These are phyloP conservation scores for Pheucticus melanocephalus DNA, from an alignment of 2,113 vertebrate species.

Conservation along the genomic window DNA sequence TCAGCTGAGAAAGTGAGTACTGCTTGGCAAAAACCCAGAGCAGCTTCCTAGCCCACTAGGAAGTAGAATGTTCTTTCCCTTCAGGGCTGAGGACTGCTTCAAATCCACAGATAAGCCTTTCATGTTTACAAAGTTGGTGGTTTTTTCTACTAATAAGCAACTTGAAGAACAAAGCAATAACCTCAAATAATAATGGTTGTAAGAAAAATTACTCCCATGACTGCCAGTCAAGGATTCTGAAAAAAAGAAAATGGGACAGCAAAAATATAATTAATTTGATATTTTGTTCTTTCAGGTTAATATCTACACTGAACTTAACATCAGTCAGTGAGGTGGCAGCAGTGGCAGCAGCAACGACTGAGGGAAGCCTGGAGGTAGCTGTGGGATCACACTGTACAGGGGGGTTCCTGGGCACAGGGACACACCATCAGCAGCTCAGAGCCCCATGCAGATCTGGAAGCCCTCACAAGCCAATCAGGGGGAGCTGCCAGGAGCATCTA, in stretches of 20 bases:
- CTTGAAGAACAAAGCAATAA: background rate
- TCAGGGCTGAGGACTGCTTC: background rate
- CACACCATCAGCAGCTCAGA: background rate
- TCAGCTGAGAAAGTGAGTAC: background rate
- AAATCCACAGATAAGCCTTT: background rate
- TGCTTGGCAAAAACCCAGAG: background rate
- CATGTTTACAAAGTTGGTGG: background rate
- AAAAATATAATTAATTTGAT: background rate
- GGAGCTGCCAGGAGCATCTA: background rate
- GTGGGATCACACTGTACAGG: too few species aligned
- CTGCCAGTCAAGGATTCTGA: background rate
- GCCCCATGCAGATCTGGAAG: background rate
- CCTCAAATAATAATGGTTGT: background rate
- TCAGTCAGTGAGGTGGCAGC: background rate
- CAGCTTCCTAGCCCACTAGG: background rate
- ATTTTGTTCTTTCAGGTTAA: background rate
- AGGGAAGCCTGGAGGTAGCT: background rate
- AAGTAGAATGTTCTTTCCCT: background rate
- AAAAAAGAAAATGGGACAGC: background rate
- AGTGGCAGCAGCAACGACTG: accelerated
- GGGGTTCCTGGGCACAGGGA: background rate
- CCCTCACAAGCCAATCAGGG: background rate
- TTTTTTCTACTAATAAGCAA: background rate
- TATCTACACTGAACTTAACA: background rate
- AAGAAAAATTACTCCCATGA: background rate